Base-by-base conservation (phyloP, 2,113 vertebrate species). In the Coptodon bakossiorum region DNA sequence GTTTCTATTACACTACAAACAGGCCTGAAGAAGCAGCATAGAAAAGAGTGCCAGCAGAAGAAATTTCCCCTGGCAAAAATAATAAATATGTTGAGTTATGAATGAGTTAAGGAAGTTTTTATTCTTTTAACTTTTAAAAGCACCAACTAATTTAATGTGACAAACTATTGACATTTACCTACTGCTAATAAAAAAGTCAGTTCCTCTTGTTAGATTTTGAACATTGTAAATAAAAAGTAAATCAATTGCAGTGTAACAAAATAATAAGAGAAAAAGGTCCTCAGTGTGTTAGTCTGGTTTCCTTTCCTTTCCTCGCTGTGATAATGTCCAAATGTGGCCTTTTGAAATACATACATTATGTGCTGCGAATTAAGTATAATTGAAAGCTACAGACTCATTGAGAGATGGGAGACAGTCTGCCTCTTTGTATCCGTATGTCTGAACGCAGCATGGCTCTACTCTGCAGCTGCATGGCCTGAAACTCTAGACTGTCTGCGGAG, bases 401-500 rank as follows among this genome's bases (percentile, higher is more conserved):
- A 50, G 76, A 81, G 56, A 68, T 19, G 7, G 19, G 29, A 82
- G 78, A 93, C 86, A 89, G 88, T 84, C 86, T 43, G 82, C 36
- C 73, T 80, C 85, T 90, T 85, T 90, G 83, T 86, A 11, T 86
- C 17, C 11, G 24, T 16, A 27, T 84, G 59, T 87, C 54, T 90
- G 68, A 76, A 90, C 10, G 7, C 86, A 86, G 66, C 22, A 9
- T 57, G 76, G 78, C 59, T 27, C 80, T 38, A n/a, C 87, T 61
- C 80, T 89, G 83, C 90, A 92, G 89, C 90, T 93, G 92, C 89
- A 84, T 12, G 86, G 9, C 53, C 73, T 85, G 48, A 86, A 40
- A 56, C 80, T 63, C 24, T 1, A 79, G 19, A 45, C 54, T 79
- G 68, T 85, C 54, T 89, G 48, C 9, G 1, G 40, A 82, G 68